phyloP scores from a whole-genome alignment of 2,113 vertebrate genomes.

The Scalopus aquaticus region DNA sequence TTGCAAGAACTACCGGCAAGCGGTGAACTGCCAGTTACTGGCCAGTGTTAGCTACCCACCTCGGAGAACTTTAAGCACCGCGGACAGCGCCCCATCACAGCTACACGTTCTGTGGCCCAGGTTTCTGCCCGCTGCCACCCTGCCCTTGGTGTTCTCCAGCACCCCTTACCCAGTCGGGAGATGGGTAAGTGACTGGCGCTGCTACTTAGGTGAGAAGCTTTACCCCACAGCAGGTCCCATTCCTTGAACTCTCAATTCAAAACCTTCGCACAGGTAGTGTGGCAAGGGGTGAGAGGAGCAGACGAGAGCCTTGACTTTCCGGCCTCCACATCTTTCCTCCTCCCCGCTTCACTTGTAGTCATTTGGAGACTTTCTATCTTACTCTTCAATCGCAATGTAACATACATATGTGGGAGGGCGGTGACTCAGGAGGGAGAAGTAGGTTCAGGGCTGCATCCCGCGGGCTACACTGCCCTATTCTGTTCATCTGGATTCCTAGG shows the following conservation, averaged over 20 bases:
- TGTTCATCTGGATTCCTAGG: background rate
- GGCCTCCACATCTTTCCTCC: background rate
- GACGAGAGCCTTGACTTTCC: background rate
- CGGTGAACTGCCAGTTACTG: background rate
- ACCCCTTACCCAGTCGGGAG: accelerated
- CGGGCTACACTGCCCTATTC: background rate
- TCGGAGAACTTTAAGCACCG: constrained; percentile 71
- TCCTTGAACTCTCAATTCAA: background rate
- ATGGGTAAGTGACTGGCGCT: too few relatives aligned
- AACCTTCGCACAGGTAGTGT: background rate
- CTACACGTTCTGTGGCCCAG: accelerated
- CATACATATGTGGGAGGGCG: background rate
- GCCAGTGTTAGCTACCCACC: background rate
- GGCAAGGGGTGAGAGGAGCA: background rate
- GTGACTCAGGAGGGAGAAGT: background rate
- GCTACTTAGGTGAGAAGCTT: background rate
- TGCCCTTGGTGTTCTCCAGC: accelerated
- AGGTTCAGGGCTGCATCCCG: background rate
- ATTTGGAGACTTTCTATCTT: background rate
- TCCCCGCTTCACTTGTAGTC: background rate
- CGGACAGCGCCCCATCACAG: constrained; percentile 62
- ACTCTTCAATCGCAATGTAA: background rate
- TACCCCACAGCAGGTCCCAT: background rate
- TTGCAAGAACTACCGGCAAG: background rate
- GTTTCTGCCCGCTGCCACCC: too few relatives aligned